Evolutionary conservation across 2,888 invertebrate genomes (phyloP), one percentile per base, ranked within the genome.

Genomic region (Melinaea marsaeus): DNA sequence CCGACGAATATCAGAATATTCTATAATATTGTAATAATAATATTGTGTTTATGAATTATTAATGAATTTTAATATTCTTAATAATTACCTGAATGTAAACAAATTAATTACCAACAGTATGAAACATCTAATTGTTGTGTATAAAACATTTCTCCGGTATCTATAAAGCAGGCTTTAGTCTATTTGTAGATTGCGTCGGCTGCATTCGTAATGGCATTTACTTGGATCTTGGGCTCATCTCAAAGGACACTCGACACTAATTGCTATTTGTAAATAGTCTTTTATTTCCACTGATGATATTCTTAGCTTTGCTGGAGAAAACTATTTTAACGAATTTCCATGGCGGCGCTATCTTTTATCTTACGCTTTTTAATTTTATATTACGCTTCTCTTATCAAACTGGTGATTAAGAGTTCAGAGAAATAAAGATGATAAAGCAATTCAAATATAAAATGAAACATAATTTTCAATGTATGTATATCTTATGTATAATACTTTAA

Each of bases 211-310:
- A 64, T 64, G 58, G 47, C 60, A 64, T 64, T 63, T 58, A 55
- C 55, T 64, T 48, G 60, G 64, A 13, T 55, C 46, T 55, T 59
- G 48, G 54, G 60, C 60, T 60, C 60, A 55, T 63, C 63, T 63
- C 65, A 62, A 63, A 63, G 62, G 65, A 66, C 60, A 66, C 55
- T 58, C 60, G 11, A 63, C 60, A 66, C 65, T 66, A 66, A 66
- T 63, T 63, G 63, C 63, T 66, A 63, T 66, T 63, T 66, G 65
- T 66, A 63, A 63, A 66, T 66, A 66, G 55, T 61, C 58, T 66
- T 66, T 66, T 63, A 63, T 66, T 63, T 66, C 65, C 62, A 37
- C 60, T 64, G 63, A 60, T 64, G 60, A 64, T 64, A 64, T 64
- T 64, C 60, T 60, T 64, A 64, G 63, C 63, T 64, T 64, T 60